These are phyloP conservation scores for Poecile atricapillus DNA, from an alignment of 2,113 vertebrate genomes.

Conservation along the genomic window DNA sequence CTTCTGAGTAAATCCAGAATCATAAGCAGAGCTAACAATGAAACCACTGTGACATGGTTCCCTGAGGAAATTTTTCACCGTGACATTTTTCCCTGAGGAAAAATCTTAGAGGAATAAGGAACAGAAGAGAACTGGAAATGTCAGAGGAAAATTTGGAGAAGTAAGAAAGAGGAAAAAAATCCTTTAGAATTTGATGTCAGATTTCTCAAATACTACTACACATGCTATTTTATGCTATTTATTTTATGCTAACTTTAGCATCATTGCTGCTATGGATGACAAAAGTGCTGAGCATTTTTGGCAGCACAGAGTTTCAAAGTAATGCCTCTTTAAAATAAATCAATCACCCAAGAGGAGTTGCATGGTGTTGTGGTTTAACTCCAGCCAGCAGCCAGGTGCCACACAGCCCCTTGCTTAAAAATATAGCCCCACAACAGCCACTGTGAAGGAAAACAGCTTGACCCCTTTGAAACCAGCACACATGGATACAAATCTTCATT, in stretches of 20 bases:
- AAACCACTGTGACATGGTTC: neutral
- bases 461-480: neutral
- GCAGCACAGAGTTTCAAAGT: neutral
- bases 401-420: neutral
- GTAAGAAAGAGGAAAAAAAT: neutral
- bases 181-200: neutral
- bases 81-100: neutral
- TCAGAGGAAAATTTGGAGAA: neutral
- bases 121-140: neutral
- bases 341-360: neutral
- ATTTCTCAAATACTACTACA: neutral
- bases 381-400: neutral
- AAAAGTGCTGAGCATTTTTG: neutral
- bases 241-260: neutral
- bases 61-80: neutral
- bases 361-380: neutral
- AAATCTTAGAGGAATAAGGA: neutral
- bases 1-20: neutral
- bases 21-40: neutral
- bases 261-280: neutral
- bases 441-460: neutral
- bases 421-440: neutral
- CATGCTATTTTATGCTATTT: neutral
- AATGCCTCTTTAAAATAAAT: neutral
- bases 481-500: neutral